These are phyloP conservation scores for Oreonectes daqikongensis DNA, from an alignment of 2,797 vertebrate genomes.

Conservation along the genomic window DNA sequence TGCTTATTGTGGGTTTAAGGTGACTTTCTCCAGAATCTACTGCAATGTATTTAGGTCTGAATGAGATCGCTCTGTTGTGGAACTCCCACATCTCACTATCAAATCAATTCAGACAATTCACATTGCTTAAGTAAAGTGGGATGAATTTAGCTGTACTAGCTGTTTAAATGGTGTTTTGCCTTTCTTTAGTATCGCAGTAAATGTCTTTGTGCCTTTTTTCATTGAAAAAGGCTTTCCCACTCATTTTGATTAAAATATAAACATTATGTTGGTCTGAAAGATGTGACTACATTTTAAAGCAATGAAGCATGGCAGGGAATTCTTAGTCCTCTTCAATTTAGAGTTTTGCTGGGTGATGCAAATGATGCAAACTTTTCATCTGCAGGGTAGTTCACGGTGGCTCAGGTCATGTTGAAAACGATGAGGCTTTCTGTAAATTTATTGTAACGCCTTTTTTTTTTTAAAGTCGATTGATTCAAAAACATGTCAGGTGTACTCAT, in stretches of 20 bases:
- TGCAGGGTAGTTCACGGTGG: conserved; percentile 49
- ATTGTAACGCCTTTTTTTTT: conserved; percentile 31
- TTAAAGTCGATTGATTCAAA: conserved; percentile 31
- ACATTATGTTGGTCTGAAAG: conserved; percentile 19
- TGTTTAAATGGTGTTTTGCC: conserved; percentile 10
- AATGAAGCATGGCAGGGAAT: conserved; percentile 40
- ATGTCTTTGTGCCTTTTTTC: conserved; percentile 45
- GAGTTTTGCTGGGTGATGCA: conserved; percentile 33
- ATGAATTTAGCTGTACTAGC: background rate
- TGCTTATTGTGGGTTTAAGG: background rate
- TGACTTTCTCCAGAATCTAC: background rate
- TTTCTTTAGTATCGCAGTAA: conserved; percentile 13
- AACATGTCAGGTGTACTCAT: conserved; percentile 40
- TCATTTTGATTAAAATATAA: background rate
- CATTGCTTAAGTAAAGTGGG: background rate
- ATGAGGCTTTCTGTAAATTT: conserved; percentile 45
- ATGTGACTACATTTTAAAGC: conserved; percentile 6
- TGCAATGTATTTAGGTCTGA: background rate
- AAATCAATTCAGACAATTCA: background rate
- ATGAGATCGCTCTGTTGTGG: background rate
- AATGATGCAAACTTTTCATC: conserved; percentile 36
- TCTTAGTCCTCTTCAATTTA: conserved; percentile 42
- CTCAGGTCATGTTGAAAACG: conserved; percentile 51
- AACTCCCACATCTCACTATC: no score
- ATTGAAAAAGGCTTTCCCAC: conserved; percentile 15